Evolutionary conservation across 92 coral and sea anemone genomes (phyloP), one percentile per base, ranked within the genome.

Genomic region (Epizoanthus fatuus): DNA sequence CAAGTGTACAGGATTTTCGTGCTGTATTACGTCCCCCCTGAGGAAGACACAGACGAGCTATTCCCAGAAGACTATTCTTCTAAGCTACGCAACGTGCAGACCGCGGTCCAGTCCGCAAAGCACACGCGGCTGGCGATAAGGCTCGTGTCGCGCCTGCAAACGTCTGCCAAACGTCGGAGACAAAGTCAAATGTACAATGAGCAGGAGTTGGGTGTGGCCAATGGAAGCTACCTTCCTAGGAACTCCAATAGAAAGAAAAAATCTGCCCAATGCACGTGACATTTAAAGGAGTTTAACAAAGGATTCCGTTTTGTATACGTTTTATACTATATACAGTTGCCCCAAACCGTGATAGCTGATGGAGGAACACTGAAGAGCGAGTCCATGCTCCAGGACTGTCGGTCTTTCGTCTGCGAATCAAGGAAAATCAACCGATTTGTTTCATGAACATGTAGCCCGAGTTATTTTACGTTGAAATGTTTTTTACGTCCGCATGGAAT

Each of bases 1-100:
- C 98, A 96, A 17, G 95, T 96, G 19, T 96, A 96, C 56, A 95
- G 98, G 19, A 92, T 96, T 38, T 96, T 95, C 59, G 98, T 94
- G 54, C 64, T 96, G 88, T 96, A 94, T 68, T 96, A 95, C 84
- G 92, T 94, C 49, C 98, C 98, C 3, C 98, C 98, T 4, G 96
- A 92, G 20, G 93, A 94, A 20, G 98, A 94, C 60, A 55, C 86
- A 3, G 96, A 96, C 75, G 93, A 90, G 6, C 77, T 92, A 42
- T 94, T 91, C 40, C 89, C 92, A 17, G 98, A 94, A 7, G 98
- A 90, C 70, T 74, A 84, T 39, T 86, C 91, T 11, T 80, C 89
- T 47, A 83, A 92, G 47, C 64, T 92, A 15, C 62, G 81, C 22
- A 96, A 96, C 57, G 98, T 96, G 7, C 98, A 96, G 89, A 96